phyloP scores from a whole-genome alignment of 2,888 invertebrate species.

The Clusia tigrina region DNA sequence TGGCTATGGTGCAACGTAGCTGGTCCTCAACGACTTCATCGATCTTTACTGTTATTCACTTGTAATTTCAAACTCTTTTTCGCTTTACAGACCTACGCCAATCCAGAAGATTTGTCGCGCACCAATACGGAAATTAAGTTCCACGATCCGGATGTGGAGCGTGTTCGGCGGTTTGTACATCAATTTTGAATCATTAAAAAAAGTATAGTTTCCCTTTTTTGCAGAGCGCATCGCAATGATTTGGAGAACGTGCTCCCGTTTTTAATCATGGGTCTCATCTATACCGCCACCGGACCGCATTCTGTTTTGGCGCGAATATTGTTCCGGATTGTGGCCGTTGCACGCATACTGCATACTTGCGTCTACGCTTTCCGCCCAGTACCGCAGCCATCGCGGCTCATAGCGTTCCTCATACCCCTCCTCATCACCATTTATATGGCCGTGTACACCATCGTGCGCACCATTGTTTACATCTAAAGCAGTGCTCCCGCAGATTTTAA shows the following conservation, averaged over 20 bases:
- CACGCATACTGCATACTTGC: conserved; percentile 69
- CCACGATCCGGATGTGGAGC: conserved; percentile 66
- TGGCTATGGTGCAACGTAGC: no score
- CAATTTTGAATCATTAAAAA: background rate
- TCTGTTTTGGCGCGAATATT: conserved; percentile 66
- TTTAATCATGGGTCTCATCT: conserved; percentile 67
- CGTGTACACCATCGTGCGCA: conserved; percentile 54
- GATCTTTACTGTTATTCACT: no score
- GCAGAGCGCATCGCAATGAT: conserved; percentile 69
- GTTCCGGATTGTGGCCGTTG: conserved; percentile 68
- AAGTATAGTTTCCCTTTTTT: background rate
- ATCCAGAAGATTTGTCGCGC: conserved; percentile 62
- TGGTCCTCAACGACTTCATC: no score
- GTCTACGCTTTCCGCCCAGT: conserved; percentile 70
- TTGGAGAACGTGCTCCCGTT: conserved; percentile 73
- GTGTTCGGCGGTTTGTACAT: conserved; percentile 64
- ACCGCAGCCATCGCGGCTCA: conserved; percentile 67
- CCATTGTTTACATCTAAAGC: conserved; percentile 36
- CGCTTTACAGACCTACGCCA: conserved; percentile 60
- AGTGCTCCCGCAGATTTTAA: no score
- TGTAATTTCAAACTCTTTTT: background rate
- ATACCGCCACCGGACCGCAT: conserved; percentile 68
- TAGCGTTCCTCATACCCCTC: conserved; percentile 52
- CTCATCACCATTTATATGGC: conserved; percentile 66
- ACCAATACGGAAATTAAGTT: conserved; percentile 50